Base-by-base conservation (phyloP, 2,888 invertebrate genomes). In the Apodemia duryi region DNA sequence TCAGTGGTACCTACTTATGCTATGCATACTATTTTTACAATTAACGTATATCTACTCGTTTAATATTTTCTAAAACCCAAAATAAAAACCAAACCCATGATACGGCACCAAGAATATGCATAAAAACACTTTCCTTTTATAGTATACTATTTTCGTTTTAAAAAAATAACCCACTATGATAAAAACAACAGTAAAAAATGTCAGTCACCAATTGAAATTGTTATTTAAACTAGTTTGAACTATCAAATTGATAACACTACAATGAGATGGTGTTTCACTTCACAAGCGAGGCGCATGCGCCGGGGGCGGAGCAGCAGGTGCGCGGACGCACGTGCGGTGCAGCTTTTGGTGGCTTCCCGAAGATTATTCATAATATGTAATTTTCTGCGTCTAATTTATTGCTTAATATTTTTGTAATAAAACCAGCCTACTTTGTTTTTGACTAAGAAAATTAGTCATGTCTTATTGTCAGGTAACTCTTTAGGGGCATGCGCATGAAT, bases 271-370 rank as follows among this genome's bases (percentile, higher is more conserved):
- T 32, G 57, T 57, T 57, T 32, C 57, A 57, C 57, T 32, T 29
- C 6, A 29, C 32, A 13, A 57, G 32, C 32, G 57, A 57, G 6
- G 57, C 57, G 57, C 57, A 57, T 57, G 29, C 57, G 67, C 63
- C 67, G 69, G 75, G 73, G 77, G 71, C 76, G 74, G 67, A 73
- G 41, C 74, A 81, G 84, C 90, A 91, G 90, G 90, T 91, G 90
- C 83, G 79, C 77, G 62, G 28, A 72, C 85, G 84, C 90, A 91
- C 89, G 90, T 90, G 90, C 79, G 82, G 46, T 70, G 76, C 87
- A 85, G 57, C 57, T 57, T 57, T 57, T 57, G 57, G 57, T 57
- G 57, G 57, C 57, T 57, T 57, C 57, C 57, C 32, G 32, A 57
- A 32, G 32, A 32, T 57, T 57, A 57, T 32, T 29, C 57, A 6